Evolutionary conservation across 2,113 vertebrate species (phyloP), one percentile per base, ranked within the genome.

Genomic region (Dipodomys spectabilis): DNA sequence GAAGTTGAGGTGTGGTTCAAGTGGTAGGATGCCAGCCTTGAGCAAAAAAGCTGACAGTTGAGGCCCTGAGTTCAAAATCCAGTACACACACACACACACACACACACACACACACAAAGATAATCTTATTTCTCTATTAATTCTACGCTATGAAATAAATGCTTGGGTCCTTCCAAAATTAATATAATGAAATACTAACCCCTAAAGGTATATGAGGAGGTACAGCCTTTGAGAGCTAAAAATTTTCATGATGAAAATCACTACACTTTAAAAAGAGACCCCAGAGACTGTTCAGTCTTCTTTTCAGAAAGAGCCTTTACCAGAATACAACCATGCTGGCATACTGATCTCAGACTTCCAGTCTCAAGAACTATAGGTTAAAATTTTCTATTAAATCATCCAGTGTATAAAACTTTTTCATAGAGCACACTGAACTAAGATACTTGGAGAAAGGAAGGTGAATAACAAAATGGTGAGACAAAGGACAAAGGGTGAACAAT

Each of bases 41-140:
- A 53, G 49, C 49, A 53, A 53, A 53, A 53, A 53, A 11, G 49
- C 49, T 53, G 49, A 53, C 9, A 53, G 49, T 53, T 62, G 20
- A 62, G 60, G 60, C 60, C 60, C 60, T 62, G 60, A 62, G 60
- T 62, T 62, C 60, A 62, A 53, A 53, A 13, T 57, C 12, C 53
- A 57, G 10, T 13, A 57, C 53, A 57, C 53, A 57, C 65, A 68
- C 25, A 68, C 28, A 28, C 11, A 27, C 65, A 68, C 28, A 28
- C 65, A 68, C 25, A 68, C 65, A 68, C 28, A 28, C 28, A 27
- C 65, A 27, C 65, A 12, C 65, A 68, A 68, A 39, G 39, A 39
- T 39, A 39, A 39, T 28, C 11, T 68, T 68, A 57, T 44, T 90
- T 92, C 23, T 64, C 45, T 88, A 62, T 78, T 93, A 90, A 64